phyloP scores from a whole-genome alignment of 2,888 invertebrate species.

The Cataglyphis rosenhaueri region DNA sequence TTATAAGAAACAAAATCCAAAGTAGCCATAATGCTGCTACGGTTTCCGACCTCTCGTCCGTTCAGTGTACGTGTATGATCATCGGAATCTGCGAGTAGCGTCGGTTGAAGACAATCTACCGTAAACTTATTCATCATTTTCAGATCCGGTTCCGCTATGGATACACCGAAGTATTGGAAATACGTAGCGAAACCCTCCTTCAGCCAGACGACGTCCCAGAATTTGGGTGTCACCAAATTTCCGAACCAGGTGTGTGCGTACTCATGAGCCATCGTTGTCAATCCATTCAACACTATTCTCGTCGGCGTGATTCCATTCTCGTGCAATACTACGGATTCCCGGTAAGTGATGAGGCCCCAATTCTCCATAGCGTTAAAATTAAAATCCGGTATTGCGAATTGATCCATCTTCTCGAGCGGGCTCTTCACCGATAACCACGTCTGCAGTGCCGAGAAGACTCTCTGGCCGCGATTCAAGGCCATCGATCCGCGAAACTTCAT shows the following conservation, averaged over 20 bases:
- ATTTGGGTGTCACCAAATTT: constrained; percentile 82
- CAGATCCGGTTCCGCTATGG: constrained; percentile 77
- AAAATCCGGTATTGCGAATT: constrained; percentile 94
- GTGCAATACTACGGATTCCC: constrained; percentile 78
- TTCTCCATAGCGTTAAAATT: constrained; percentile 96
- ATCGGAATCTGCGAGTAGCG: constrained; percentile 84
- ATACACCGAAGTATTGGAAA: constrained; percentile 84
- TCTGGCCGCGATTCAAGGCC: constrained; percentile 65
- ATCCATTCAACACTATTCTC: constrained; percentile 53
- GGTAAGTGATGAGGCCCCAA: constrained; percentile 95
- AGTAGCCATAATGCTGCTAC: constrained; percentile 86
- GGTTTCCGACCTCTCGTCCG: constrained; percentile 85
- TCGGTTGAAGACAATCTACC: constrained; percentile 82
- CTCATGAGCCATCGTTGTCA: constrained; percentile 86
- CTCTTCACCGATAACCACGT: constrained; percentile 69
- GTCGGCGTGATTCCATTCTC: constrained; percentile 63
- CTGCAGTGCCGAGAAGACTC: constrained; percentile 71
- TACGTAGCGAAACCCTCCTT: constrained; percentile 87
- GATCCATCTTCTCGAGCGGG: constrained; percentile 89
- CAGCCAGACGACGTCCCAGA: constrained; percentile 85
- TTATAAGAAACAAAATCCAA: constrained; percentile 89
- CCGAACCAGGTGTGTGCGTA: constrained; percentile 87
- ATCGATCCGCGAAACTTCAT: constrained; percentile 61
- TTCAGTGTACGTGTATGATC: constrained; percentile 87
- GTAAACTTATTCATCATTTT: constrained; percentile 85